Percentiles rank a stretch among this genome's conserved stretches.
Evolutionary conservation across 2,113 vertebrate species (phyloP).

Genomic region (Hippoglossus stenolepis): DNA sequence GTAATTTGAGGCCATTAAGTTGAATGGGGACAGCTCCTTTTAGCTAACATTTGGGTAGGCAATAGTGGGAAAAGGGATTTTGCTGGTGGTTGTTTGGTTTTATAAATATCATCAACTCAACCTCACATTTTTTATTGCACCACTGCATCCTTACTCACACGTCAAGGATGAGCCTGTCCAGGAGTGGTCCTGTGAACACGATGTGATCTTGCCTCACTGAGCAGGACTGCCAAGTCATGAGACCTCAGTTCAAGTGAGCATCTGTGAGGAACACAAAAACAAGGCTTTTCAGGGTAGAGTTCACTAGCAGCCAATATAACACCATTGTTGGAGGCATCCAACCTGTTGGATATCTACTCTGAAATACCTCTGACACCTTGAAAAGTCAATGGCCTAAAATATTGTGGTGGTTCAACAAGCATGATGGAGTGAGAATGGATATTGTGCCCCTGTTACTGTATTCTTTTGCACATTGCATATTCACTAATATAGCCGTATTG

Average conservation of each 20-base stretch:
- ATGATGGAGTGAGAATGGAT: not conserved
- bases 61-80: not conserved
- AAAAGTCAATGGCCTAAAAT: slow-evolving; percentile 11
- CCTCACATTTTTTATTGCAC: not conserved
- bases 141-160: not conserved
- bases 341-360: not conserved
- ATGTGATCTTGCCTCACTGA: slow-evolving; percentile 13
- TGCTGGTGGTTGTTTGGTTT: not conserved
- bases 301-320: slow-evolving; percentile 3
- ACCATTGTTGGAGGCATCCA: slow-evolving; percentile 10
- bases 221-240: slow-evolving; percentile 9
- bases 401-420: not conserved
- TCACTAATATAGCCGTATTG: slow-evolving; percentile 5
- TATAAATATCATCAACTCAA: slow-evolving; percentile 4
- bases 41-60: no score
- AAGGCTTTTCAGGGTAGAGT: slow-evolving; percentile 15
- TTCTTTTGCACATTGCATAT: slow-evolving; percentile 2
- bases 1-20: not conserved
- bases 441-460: not conserved
- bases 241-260: slow-evolving; percentile 31
- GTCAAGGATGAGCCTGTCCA: not conserved
- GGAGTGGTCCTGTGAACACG: slow-evolving; percentile 14
- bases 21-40: not conserved
- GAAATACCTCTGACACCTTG: slow-evolving; percentile 8
- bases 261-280: slow-evolving; percentile 12